Base-by-base conservation (phyloP, 2,113 vertebrate genomes). In the Synchiropus splendidus region DNA sequence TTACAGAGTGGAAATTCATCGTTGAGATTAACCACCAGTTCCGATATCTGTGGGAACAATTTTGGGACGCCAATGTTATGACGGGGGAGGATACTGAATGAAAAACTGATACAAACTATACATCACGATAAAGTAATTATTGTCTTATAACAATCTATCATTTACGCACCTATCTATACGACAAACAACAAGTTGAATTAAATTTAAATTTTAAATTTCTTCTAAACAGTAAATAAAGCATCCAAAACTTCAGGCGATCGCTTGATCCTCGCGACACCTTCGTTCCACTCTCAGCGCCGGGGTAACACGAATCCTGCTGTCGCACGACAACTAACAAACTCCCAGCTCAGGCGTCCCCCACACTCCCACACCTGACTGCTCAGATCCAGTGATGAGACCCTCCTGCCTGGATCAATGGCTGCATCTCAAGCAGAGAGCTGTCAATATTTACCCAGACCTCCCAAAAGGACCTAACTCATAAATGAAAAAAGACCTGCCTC, bases 371-470 rank as follows among this genome's bases (percentile, higher is more conserved):
- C 64, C 78, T 84, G 67, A 71, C 57, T 41, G 67, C 67, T 72
- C 78, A 76, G 83, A 85, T 83, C 75, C 74, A 59, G 67, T 57
- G 79, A 78, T 53, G 77, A 77, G 61, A 75, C 51, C 74, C 68
- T 76, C 50, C 64, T 53, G 64, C 70, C 50, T 42, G 68, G 77
- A 79, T 68, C 32, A 67, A 55, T 75, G 74, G 58, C 58, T 1
- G 14, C 65, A 80, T 72, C 70, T 81, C 67, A 77, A 64, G 63
- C 72, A 72, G 62, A 34, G 45, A 13, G 61, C 67, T 41, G 53
- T 61, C 57, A 86, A 84, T 87, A 80, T 79, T 83, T 83, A 80
- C 78, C 82, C 70, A 75, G 55, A 63, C 73, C 73, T 75, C 83
- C 71, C 62, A 70, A 27, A 27, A 68, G 51, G 55, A 77, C 58